These are phyloP conservation scores for Stichodactyla mertensii DNA, from an alignment of 64 coral and sea anemone species.

Conservation along the genomic window DNA sequence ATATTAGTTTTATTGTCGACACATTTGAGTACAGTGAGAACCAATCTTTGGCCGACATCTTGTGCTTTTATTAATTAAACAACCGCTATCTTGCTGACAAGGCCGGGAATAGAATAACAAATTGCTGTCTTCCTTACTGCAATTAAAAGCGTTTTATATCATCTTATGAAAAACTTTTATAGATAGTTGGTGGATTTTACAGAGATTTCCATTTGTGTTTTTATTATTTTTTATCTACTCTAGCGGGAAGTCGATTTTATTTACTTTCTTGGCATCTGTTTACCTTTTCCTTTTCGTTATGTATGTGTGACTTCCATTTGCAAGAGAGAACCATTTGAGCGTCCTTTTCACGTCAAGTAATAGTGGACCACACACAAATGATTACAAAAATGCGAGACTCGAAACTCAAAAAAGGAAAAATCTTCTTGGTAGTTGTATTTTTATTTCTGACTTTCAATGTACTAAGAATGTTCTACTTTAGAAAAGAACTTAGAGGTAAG, in stretches of 20 bases:
- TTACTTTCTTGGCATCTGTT: not conserved
- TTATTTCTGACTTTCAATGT: not conserved
- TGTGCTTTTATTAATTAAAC: too few species aligned
- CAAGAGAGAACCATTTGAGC: not conserved
- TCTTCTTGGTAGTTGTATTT: not conserved
- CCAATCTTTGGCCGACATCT: not conserved
- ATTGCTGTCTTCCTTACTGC: too few species aligned
- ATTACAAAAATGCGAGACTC: not conserved
- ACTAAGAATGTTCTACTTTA: not conserved
- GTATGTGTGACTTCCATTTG: not conserved
- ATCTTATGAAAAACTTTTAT: too few species aligned
- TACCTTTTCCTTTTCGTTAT: too few species aligned
- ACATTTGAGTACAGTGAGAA: not conserved
- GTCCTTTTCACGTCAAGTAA: not conserved
- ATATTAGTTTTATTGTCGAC: conserved; percentile 7
- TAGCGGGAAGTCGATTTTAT: not conserved
- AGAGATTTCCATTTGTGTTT: too few species aligned
- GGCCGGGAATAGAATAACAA: too few species aligned
- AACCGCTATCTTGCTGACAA: too few species aligned
- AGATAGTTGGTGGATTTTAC: too few species aligned
- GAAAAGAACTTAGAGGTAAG: not conserved
- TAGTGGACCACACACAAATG: not conserved
- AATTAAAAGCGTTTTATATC: too few species aligned
- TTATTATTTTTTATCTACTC: not conserved
- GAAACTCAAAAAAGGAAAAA: not conserved